Evolutionary conservation across 2,797 vertebrate species (phyloP).

Genomic region (Esox lucius): DNA sequence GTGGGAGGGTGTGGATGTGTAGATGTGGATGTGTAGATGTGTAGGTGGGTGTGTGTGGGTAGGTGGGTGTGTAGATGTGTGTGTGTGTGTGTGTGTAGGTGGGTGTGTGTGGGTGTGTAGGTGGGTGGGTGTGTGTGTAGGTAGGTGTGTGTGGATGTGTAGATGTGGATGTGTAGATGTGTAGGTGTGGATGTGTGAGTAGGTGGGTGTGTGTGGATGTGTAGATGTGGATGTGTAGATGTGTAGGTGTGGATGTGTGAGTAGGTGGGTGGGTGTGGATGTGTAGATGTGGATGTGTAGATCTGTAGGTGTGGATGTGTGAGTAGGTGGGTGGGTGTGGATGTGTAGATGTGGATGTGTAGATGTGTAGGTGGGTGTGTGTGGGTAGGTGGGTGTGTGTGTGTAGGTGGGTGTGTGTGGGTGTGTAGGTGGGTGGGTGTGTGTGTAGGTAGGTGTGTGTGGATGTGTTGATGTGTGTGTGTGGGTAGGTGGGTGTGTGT

Average conservation of each 20-base stretch:
- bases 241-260: no score
- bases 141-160: conserved; percentile 13
- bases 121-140: conserved; percentile 14
- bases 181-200: no score
- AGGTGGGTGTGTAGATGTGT: no score
- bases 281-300: neutral
- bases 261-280: conserved; percentile 10
- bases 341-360: conserved; percentile 21
- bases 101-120: no score
- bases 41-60: conserved; percentile 34
- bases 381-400: conserved; percentile 9
- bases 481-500: conserved; percentile 1
- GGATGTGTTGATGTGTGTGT: conserved; percentile 24
- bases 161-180: no score
- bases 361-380: conserved; percentile 14
- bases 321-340: neutral
- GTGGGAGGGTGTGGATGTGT: no score
- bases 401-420: conserved; percentile 12
- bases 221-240: no score
- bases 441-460: neutral
- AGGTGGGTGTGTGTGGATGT: no score
- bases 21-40: no score
- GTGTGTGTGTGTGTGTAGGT: no score
- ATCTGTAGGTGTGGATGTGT: conserved; percentile 10
- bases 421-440: conserved; percentile 11